Evolutionary conservation across 1,140 invertebrate genomes (phyloP).

Genomic region (Aphaenogaster ashmeadi): DNA sequence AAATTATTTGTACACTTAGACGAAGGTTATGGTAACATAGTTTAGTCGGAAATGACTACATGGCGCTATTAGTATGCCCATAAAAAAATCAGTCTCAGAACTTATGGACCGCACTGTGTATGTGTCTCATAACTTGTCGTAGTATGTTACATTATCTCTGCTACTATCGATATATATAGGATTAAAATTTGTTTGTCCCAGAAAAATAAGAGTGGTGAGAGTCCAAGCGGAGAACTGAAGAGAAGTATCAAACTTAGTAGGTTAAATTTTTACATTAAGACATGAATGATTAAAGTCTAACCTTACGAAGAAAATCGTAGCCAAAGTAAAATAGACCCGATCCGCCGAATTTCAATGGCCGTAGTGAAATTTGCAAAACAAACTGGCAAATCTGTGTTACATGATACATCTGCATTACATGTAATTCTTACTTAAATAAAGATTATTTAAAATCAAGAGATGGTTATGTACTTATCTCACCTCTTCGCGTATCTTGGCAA

Average conservation of each 20-base stretch:
- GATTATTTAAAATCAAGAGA: neutral
- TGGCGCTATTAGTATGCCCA: no score
- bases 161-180: no score
- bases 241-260: neutral
- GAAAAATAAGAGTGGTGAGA: neutral
- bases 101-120: no score
- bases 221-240: constrained; percentile 1
- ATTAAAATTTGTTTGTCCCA: neutral
- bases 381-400: constrained; percentile 4
- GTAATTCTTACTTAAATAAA: neutral
- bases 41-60: no score
- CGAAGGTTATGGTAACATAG: no score
- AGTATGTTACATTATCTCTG: no score
- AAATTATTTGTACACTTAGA: no score
- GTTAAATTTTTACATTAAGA: neutral
- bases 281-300: neutral
- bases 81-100: no score
- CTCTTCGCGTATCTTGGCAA: neutral
- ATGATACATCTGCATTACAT: neutral
- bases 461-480: neutral
- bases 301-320: constrained; percentile 18
- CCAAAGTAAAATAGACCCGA: constrained; percentile 28
- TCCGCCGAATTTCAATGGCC: constrained; percentile 9
- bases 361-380: neutral
- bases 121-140: neutral